Base-by-base conservation (phyloP, 2,113 vertebrate genomes). In the Porphyrio hochstetteri region DNA sequence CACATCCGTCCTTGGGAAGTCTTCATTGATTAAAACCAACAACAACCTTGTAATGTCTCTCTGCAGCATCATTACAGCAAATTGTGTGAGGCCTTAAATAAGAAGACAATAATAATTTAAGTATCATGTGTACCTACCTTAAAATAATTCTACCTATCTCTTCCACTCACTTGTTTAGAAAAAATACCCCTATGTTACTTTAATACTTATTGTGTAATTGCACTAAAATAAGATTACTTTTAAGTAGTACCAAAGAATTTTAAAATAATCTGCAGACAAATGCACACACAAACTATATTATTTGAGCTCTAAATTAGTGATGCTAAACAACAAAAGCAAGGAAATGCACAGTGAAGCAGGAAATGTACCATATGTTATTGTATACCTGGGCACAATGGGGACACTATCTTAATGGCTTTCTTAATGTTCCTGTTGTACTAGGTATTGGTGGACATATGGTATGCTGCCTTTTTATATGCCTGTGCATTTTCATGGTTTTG, bases 401-500 rank as follows among this genome's bases (percentile, higher is more conserved):
- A 85, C 36, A 83, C 57, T 67, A 27, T 70, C 83, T 94, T 94
- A 95, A 96, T 95, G 79, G 33, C 16, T 69, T 95, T 94, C 91
- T 94, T 93, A 93, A 95, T 91, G 91, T 92, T 94, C 85, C 87
- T 59, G 40, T 33, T 85, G 67, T 70, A 72, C 76, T 72, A 71
- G 79, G 53, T 94, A 76, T 67, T 72, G 76, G 90, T 88, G 94
- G 94, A 81, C 97, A 97, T 94, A 96, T 96, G 96, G 88, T 42
- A 76, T 89, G 80, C 70, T 92, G 29, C 48, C 48, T 85, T 84
- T 82, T 95, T 78, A 82, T 94, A 84, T 23, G 64, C 50, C 44
- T 69, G 28, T 85, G 48, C 35, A 78, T 92, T 96, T 94, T 82
- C 42, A 74, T 17, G 15, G 67, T 94, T 75, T 55, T 91, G 12